phyloP scores from a whole-genome alignment of 2,888 invertebrate species.

The Saturnia pavonia region DNA sequence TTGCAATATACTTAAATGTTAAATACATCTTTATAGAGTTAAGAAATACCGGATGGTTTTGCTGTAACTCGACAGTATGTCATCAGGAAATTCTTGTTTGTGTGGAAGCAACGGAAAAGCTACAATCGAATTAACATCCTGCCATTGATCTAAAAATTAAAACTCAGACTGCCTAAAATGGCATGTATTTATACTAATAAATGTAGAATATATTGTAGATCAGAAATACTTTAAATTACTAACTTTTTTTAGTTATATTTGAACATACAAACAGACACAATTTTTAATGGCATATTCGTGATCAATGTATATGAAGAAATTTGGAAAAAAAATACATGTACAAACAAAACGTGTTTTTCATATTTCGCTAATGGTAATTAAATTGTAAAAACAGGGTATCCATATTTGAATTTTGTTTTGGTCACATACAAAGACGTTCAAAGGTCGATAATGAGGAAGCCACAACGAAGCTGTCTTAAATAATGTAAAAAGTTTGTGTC shows the following conservation, averaged over 20 bases:
- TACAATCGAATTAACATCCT: not conserved
- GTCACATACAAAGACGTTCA: not conserved
- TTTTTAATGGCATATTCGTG: too few relatives aligned
- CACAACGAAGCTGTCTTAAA: slow-evolving; percentile 15
- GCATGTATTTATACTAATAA: not conserved
- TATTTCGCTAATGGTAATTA: not conserved
- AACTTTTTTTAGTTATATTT: too few relatives aligned
- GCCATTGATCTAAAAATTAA: not conserved
- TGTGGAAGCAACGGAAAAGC: not conserved
- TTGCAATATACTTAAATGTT: not conserved
- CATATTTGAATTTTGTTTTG: not conserved
- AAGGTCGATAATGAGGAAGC: not conserved
- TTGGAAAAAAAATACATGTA: too few relatives aligned
- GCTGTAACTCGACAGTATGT: not conserved
- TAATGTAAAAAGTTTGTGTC: slow-evolving; percentile 38
- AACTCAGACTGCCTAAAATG: not conserved
- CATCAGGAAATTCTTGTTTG: not conserved
- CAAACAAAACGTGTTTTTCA: not conserved
- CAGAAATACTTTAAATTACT: too few relatives aligned
- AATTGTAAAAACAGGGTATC: not conserved
- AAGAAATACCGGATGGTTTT: not conserved
- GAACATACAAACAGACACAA: too few relatives aligned
- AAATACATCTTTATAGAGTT: not conserved
- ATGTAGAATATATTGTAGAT: not conserved
- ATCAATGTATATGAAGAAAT: too few relatives aligned